Evolutionary conservation across 2,113 vertebrate species (phyloP), one percentile per base, ranked within the genome.

Genomic region (Macheiramphus alcinus): DNA sequence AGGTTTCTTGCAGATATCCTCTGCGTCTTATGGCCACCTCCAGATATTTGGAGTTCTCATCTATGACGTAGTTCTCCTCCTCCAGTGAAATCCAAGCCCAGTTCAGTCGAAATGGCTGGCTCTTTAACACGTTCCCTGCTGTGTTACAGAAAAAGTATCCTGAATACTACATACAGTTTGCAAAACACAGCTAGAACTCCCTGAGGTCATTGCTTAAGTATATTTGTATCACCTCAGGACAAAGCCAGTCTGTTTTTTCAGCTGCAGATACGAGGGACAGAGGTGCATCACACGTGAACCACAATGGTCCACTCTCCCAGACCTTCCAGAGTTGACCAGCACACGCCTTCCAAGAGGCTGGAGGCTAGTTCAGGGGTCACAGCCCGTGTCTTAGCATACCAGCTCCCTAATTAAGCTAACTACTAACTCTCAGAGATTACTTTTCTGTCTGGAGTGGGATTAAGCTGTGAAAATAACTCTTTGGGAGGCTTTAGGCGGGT

Each of bases 71-170:
- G 87, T 97, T 98, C 63, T 98, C 97, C 93, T 88, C 98, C 97
- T 99, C 99, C 97, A 99, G 84, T 36, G 98, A 99, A 97, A 99
- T 98, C 98, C 99, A 99, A 90, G 99, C 97, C 99, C 99, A 99
- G 96, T 98, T 98, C 50, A 99, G 97, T 50, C 96, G 93, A 95
- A 99, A 99, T 8, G 97, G 95, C 90, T 99, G 98, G 36, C 97
- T 98, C 84, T 98, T 98, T 67, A 99, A 95, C 89, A 98, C 97
- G 86, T 99, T 99, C 93, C 98, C 98, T 59, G 97, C 99, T 99
- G 89, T 55, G 88, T 66, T 50, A 79, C 19, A 52, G 53, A 23
- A 86, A 40, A 75, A 50, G 25, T 10, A 9, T 52, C 16, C 88
- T 16, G 21, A 56, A 84, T 68, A 65, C 7, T 71, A 42, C 50